Conservation (phyloP, 2,113 vertebrate genomes). For the Leucosticte australis region DNA sequence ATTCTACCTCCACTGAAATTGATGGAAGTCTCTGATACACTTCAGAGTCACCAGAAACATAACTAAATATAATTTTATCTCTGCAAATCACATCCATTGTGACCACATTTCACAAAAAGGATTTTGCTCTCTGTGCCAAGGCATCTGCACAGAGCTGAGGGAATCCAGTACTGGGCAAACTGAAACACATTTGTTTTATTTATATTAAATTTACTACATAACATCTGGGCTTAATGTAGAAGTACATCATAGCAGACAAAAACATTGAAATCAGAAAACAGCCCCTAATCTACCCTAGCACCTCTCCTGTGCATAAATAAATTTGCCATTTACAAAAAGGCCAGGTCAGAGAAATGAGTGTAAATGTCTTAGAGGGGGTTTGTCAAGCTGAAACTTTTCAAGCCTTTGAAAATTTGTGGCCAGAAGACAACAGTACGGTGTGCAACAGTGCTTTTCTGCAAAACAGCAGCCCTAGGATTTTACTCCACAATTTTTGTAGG, state of each 20-base stretch:
- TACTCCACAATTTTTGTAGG: not conserved
- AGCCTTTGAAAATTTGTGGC: not conserved
- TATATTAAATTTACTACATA: constrained; percentile 12
- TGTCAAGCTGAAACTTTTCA: not conserved
- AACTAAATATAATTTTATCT: not conserved
- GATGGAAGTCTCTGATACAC: not conserved
- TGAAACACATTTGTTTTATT: constrained; percentile 43
- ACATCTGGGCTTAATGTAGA: constrained; percentile 51
- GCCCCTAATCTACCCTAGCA: not conserved
- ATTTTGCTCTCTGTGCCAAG: not conserved
- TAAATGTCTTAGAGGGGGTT: not conserved
- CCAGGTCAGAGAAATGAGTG: not conserved
- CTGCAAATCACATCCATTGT: not conserved
- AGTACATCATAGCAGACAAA: not conserved
- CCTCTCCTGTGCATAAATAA: not conserved
- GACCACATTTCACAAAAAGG: not conserved
- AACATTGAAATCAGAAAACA: not conserved
- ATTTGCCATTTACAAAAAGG: not conserved
- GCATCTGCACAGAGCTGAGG: not conserved
- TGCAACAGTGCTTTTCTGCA: not conserved
- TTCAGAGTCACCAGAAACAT: not conserved
- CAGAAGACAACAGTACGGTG: not conserved
- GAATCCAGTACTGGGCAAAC: constrained; percentile 21
- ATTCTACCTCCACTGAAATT: not conserved
- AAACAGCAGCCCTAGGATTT: not conserved